Percentiles rank a stretch among this genome's conserved stretches.
These are phyloP conservation scores for Bombus balteatus DNA, from an alignment of 1,140 invertebrate genomes.

Conservation along the genomic window DNA sequence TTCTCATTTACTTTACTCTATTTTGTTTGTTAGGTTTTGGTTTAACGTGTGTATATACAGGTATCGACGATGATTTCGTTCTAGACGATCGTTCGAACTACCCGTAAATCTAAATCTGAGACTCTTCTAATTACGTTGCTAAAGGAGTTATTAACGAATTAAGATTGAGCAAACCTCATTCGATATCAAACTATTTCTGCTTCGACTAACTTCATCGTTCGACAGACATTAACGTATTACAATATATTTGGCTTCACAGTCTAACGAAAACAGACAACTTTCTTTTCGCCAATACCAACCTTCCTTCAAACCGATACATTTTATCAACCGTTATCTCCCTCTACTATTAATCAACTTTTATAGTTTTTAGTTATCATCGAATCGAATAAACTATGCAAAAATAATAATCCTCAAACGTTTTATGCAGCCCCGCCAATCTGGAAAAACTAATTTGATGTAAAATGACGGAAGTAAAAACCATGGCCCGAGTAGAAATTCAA, in stretches of 20 bases:
- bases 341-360: neutral
- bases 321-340: neutral
- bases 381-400: neutral
- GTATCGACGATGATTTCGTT: neutral
- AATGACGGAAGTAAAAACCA: slow-evolving; percentile 2
- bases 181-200: slow-evolving; percentile 5
- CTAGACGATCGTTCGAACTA: neutral
- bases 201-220: neutral
- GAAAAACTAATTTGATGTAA: neutral
- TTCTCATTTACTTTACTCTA: neutral
- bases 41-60: neutral
- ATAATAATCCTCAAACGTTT: neutral
- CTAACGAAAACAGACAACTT: slow-evolving; percentile 52
- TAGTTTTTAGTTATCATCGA: no score
- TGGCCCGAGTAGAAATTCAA: neutral
- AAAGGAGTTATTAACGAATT: slow-evolving; percentile 11
- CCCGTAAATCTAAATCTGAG: slow-evolving; percentile 4
- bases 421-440: no score
- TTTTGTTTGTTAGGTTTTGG: neutral
- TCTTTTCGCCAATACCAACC: neutral
- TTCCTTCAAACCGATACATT: slow-evolving; percentile 3
- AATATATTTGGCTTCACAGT: slow-evolving; percentile 75
- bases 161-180: slow-evolving; percentile 56
- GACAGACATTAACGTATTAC: slow-evolving; percentile 47
- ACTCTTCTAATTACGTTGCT: neutral